phyloP scores from a whole-genome alignment of 2,888 invertebrate species.

The Eilema depressum region DNA sequence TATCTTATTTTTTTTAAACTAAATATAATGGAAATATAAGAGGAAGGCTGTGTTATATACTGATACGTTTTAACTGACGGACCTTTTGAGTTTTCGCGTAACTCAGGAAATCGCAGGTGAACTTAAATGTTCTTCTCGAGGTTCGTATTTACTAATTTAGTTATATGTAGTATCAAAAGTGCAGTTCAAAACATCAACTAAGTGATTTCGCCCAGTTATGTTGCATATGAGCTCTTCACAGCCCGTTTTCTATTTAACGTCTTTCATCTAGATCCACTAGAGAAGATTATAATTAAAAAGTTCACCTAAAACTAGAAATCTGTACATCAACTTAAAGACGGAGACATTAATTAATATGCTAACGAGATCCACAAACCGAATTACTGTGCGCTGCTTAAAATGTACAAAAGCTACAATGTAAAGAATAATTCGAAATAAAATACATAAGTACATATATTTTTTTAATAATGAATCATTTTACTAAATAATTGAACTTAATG shows the following conservation, averaged over 20 bases:
- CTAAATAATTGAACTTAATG: not conserved
- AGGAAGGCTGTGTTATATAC: not conserved
- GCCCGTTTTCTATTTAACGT: not conserved
- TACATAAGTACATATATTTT: no score
- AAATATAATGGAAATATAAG: not conserved
- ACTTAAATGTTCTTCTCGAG: not conserved
- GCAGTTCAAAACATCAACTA: not conserved
- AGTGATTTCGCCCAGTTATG: not conserved
- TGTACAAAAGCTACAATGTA: conserved; percentile 1
- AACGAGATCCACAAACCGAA: conserved; percentile 30
- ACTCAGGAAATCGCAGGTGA: not conserved
- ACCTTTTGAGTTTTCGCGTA: not conserved
- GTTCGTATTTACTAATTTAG: not conserved
- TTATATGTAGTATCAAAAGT: not conserved
- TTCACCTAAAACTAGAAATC: conserved; percentile 30
- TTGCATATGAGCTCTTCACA: not conserved
- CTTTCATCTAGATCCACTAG: conserved; percentile 23
- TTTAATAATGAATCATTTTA: not conserved
- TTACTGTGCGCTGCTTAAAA: conserved; percentile 19
- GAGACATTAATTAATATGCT: conserved; percentile 18
- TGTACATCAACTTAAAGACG: conserved; percentile 22
- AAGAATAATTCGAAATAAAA: not conserved
- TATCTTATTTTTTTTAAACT: not conserved
- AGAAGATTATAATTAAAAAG: conserved; percentile 26
- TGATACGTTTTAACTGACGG: no score